A percentile compares a stretch with the other conserved stretches of the same genome.
phyloP scores from a whole-genome alignment of 2,888 invertebrate species.

The Tridacna gigas region DNA sequence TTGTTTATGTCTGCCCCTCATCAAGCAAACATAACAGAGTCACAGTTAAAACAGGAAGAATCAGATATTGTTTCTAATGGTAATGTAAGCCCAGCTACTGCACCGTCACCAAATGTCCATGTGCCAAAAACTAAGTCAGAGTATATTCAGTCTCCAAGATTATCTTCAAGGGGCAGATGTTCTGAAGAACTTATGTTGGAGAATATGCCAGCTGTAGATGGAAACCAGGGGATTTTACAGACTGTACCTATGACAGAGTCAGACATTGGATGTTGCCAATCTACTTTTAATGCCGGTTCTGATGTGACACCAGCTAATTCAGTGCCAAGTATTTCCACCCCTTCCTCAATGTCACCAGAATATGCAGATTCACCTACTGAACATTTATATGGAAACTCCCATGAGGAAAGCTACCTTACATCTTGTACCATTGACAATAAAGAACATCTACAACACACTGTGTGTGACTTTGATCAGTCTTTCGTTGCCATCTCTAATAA shows the following conservation, averaged over 20 bases:
- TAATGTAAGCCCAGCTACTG: background rate
- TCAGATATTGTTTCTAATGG: background rate
- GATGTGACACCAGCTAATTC: background rate
- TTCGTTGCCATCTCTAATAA: background rate
- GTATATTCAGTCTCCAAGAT: no score
- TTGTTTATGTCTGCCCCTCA: conserved; percentile 21
- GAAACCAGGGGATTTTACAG: no score
- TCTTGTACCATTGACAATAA: background rate
- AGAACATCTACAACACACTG: background rate
- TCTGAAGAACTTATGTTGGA: background rate
- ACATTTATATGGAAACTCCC: background rate
- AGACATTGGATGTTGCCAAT: background rate
- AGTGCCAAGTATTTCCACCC: background rate
- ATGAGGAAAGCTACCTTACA: conserved; percentile 31
- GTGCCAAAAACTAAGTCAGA: background rate
- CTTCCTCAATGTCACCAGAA: conserved; percentile 62
- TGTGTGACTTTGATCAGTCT: background rate
- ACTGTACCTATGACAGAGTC: background rate
- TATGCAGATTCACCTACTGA: conserved; percentile 50
- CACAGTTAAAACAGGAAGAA: background rate
- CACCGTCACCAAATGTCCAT: background rate
- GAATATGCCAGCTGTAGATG: background rate
- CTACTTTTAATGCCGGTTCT: background rate
- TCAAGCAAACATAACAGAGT: background rate
- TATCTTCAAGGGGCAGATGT: background rate